Base-by-base conservation (phyloP, 2,888 invertebrate species). In the Heliconius erato region DNA sequence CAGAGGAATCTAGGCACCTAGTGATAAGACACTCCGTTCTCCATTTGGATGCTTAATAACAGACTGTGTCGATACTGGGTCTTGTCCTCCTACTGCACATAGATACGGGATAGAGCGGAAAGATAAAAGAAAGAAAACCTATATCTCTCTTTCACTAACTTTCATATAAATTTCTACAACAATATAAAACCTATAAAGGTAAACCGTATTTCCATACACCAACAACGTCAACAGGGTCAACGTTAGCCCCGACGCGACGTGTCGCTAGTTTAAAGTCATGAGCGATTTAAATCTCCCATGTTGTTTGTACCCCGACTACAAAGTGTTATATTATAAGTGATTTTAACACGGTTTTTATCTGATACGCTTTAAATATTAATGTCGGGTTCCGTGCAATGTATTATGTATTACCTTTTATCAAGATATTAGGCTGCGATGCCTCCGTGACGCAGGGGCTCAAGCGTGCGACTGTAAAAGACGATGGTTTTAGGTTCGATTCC, bases 301-400 rank as follows among this genome's bases (percentile, higher is more conserved):
- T 59, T 19, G 74, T n/a, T 26, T 40, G 76, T 63, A 14, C 16
- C 59, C 23, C 11, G 63, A 59, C 63, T 63, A 63, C 76, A 40
- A 76, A 76, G 35, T 59, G n/a, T 76, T 32, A 23, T 59, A 76
- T 76, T 63, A 76, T 40, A 63, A 35, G 63, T 35, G 63, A 76
- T 76, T 76, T 76, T 40, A 40, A 76, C 35, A 76, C n/a, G n/a
- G n/a, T 40, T 40, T 63, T 63, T 76, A 76, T 76, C 26, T n/a
- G 26, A 35, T 63, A 63, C 63, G 76, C 35, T 35, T 76, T 63
- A 63, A 76, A 76, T 63, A 63, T 76, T 76, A 26, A 76, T 76
- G 63, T 40, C 5, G 44, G 72, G 6, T 16, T 26, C 1, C 72
- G 44, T 44, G 16, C 23, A 23, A 54, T 54, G 54, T 54, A 54